Evolutionary conservation across 2,797 vertebrate species (phyloP).

Genomic region (Clarias pachynema): DNA sequence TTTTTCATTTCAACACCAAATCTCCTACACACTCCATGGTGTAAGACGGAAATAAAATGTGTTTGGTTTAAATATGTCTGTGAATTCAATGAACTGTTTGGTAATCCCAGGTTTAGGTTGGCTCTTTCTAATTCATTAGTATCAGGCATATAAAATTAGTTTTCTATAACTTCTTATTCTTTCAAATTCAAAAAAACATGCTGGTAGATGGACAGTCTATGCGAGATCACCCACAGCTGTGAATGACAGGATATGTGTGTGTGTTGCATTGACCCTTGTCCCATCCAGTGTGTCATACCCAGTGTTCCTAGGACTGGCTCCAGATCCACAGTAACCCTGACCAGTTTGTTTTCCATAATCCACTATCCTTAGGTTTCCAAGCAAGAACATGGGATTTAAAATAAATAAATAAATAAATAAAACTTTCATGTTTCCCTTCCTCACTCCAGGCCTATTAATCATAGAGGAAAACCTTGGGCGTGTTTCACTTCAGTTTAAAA

Average conservation of each 20-base stretch:
- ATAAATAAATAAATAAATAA: no score
- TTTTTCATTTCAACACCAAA: constrained; percentile 24
- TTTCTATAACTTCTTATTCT: background rate
- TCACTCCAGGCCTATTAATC: background rate
- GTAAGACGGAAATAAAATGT: constrained; percentile 19
- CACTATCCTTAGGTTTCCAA: no score
- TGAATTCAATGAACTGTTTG: background rate
- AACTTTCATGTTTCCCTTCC: background rate
- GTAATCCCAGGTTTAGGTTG: background rate
- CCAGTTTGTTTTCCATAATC: background rate
- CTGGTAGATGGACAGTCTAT: background rate
- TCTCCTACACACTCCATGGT: background rate
- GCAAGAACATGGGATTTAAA: no score
- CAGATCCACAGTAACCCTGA: background rate
- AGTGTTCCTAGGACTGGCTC: background rate
- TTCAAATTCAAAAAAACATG: background rate
- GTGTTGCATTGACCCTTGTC: background rate
- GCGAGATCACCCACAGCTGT: background rate
- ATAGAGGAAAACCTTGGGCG: background rate
- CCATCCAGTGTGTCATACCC: background rate
- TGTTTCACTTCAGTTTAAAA: background rate
- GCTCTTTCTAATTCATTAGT: background rate
- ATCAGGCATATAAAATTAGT: background rate
- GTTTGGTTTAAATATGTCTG: background rate
- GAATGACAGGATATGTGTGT: no score